Evolutionary conservation across 2,113 vertebrate genomes (phyloP), one percentile per base, ranked within the genome.

Genomic region (Potamarius usumacintae): DNA sequence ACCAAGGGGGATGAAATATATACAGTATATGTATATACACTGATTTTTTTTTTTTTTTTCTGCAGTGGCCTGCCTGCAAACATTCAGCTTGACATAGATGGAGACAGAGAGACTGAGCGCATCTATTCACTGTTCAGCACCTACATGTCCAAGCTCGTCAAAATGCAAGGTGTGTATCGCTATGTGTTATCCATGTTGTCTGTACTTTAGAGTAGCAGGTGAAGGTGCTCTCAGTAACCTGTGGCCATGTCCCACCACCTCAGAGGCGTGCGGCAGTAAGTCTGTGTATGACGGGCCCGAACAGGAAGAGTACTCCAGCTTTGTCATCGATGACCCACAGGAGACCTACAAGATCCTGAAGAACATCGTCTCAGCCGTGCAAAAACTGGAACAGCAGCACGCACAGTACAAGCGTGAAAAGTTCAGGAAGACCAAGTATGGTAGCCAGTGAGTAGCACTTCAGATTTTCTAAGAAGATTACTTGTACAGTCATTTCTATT

Each of bases 241-340:
- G 27, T 74, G 30, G 14, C 8, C n/a, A 8, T 80, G 15, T 65
- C 10, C 67, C 18, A 1, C 25, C 27, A 34, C 34, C 17, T 8
- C 94, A 99, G 98, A 99, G 97, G 98, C 97, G 80, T 99, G 98
- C 53, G 98, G 98, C 88, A 99, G 98, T 89, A 98, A 96, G 91
- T 98, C 97, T 0, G 98, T 99, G 74, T 99, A 99, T 0, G 97
- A 97, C 14, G 98, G 98, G 2, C 97, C 98, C 0, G 98, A 99
- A 86, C 97, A 97, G 89, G 98, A 99, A 88, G 98, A 99, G 76
- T 98, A 98, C 92, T 97, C 97, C 50, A 96, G 95, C 0, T 99
- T 99, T 71, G 88, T 99, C 91, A 99, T 99, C 15, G 98, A 99
- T 2, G 98, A 99, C 89, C 98, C 98, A 76, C 97, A 97, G 94